These are phyloP conservation scores for Taenioides sp. DNA, from an alignment of 2,797 vertebrate species.

Conservation along the genomic window DNA sequence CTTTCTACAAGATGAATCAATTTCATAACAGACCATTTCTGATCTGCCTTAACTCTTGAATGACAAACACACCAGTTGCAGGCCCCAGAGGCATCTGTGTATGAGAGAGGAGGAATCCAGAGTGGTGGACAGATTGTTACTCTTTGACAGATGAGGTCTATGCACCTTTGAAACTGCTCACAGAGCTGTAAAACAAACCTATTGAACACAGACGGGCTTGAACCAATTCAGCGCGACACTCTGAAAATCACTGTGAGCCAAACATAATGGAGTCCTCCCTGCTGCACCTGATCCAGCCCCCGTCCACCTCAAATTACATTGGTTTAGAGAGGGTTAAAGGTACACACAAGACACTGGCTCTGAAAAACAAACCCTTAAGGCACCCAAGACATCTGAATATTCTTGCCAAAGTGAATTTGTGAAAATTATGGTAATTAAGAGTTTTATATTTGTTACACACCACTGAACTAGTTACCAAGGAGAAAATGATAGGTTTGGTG, in stretches of 20 bases:
- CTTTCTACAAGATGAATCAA: conserved; percentile 8
- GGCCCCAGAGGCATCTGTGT: conserved; percentile 50
- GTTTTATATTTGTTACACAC: background rate
- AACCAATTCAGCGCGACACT: conserved; percentile 73
- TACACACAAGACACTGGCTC: conserved; percentile 15
- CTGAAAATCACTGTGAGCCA: conserved; percentile 66
- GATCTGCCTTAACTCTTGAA: conserved; percentile 46
- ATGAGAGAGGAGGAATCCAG: conserved; percentile 51
- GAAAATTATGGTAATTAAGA: background rate
- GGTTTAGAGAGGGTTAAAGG: conserved; percentile 40
- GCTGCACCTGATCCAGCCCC: conserved; percentile 69
- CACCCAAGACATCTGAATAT: background rate
- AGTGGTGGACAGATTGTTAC: conserved; percentile 62
- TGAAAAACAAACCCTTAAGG: conserved; percentile 32
- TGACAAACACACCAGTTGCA: conserved; percentile 42
- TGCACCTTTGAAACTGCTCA: conserved; percentile 73
- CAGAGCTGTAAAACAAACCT: conserved; percentile 71
- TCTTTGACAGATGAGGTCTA: conserved; percentile 73
- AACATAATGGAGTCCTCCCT: conserved; percentile 69
- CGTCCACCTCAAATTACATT: conserved; percentile 7
- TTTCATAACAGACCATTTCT: conserved; percentile 24
- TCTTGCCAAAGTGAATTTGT: background rate
- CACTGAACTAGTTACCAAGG: background rate
- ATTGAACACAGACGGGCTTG: conserved; percentile 71
- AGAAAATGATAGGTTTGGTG: background rate